phyloP scores from a whole-genome alignment of 1,140 invertebrate species.

The Caenorhabditis tropicalis region DNA sequence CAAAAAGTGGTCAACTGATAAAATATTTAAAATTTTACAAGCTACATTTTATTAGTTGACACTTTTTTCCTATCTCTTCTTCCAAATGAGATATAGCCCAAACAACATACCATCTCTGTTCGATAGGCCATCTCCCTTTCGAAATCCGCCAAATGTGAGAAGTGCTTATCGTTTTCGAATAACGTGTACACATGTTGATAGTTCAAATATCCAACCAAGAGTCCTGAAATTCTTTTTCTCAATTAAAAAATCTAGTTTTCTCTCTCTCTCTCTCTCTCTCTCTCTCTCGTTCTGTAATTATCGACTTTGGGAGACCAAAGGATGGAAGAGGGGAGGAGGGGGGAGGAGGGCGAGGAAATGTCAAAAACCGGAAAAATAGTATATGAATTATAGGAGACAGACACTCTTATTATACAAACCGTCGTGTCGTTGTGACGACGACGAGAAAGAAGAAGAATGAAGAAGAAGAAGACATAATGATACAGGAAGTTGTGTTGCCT shows the following conservation, averaged over 20 bases:
- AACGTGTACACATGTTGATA: conserved; percentile 68
- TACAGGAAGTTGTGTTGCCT: conserved; percentile 25
- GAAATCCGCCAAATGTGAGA: conserved; percentile 75
- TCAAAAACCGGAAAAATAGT: conserved; percentile 27
- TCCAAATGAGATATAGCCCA: neutral
- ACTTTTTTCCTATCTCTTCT: too few species aligned
- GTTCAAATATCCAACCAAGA: conserved; percentile 61
- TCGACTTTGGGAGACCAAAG: conserved; percentile 30
- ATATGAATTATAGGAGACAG: neutral
- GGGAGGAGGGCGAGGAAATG: neutral
- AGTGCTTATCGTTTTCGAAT: conserved; percentile 75
- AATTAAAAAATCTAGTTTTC: neutral
- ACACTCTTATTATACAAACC: neutral
- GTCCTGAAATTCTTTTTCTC: conserved; percentile 54
- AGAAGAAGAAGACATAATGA: conserved; percentile 5
- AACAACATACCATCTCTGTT: conserved; percentile 74
- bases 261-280: neutral
- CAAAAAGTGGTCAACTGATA: too few species aligned
- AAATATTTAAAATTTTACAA: too few species aligned
- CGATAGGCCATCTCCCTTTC: conserved; percentile 75
- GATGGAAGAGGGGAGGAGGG: too few species aligned
- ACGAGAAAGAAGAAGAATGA: neutral
- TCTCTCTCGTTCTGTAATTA: conserved; percentile 31
- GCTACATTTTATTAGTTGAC: too few species aligned
- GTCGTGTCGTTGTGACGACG: neutral